phyloP scores from a whole-genome alignment of 2,797 vertebrate genomes.

The Mus minutoides region DNA sequence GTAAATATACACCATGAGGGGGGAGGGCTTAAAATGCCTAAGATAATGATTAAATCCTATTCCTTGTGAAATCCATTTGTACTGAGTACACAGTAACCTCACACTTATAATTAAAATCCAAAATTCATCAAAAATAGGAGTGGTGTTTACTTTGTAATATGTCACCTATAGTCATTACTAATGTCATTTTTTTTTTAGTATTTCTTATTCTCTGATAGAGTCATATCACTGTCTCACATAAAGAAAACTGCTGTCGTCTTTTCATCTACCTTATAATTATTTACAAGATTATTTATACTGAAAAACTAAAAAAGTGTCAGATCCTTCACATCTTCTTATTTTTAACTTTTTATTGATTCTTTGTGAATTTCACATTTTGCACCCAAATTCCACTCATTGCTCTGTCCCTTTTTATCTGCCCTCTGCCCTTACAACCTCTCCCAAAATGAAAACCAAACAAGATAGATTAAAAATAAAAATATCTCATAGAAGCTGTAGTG shows the following conservation, averaged over 20 bases:
- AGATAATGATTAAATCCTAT: neutral
- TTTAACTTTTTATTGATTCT: too few species aligned
- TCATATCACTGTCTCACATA: neutral
- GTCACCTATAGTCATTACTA: neutral
- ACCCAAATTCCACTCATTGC: too few species aligned
- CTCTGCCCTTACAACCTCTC: too few species aligned
- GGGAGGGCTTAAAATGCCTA: neutral
- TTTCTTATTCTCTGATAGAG: neutral
- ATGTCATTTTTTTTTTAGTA: neutral
- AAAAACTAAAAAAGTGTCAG: neutral
- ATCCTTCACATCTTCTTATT: neutral
- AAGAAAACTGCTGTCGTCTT: neutral
- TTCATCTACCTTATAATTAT: neutral
- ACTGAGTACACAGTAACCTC: neutral
- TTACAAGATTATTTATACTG: constrained; percentile 1
- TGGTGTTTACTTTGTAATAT: neutral
- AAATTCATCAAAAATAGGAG: neutral
- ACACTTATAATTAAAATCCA: constrained; percentile 15
- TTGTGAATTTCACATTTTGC: too few species aligned
- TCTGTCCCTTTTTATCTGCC: too few species aligned
- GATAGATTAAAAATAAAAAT: too few species aligned
- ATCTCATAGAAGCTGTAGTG: too few species aligned
- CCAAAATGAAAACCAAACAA: too few species aligned
- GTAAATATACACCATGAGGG: neutral
- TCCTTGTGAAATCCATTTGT: neutral